Conservation (phyloP, 2,797 vertebrate genomes). For the Gadopsis marmoratus region DNA sequence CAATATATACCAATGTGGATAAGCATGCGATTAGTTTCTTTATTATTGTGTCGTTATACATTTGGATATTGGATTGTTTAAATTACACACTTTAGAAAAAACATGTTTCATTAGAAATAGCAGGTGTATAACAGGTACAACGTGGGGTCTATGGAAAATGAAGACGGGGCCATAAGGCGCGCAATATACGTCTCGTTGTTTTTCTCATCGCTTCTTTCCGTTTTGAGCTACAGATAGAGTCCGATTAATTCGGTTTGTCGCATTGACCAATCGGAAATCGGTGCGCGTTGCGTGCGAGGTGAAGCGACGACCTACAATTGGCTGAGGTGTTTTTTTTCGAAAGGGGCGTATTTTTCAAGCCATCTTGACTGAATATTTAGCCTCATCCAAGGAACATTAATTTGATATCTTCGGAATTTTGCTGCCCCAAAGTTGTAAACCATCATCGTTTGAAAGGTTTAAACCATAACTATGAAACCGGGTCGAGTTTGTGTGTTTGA, state of each 20-base stretch:
- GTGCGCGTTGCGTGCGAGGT: conserved; percentile 76
- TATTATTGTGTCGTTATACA: not conserved
- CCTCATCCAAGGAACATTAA: conserved; percentile 82
- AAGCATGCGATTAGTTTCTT: not conserved
- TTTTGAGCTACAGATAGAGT: conserved; percentile 8
- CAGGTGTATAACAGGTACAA: conserved; percentile 41
- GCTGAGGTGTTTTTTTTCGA: conserved; percentile 75
- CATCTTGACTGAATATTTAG: conserved; percentile 88
- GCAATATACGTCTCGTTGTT: conserved; percentile 62
- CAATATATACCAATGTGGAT: not conserved
- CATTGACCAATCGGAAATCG: conserved; percentile 67
- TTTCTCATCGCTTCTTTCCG: conserved; percentile 65
- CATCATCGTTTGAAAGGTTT: conserved; percentile 58
- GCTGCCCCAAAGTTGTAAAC: conserved; percentile 36
- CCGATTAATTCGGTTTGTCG: conserved; percentile 42
- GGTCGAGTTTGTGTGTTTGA: conserved; percentile 55
- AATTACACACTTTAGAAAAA: not conserved
- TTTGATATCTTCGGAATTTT: conserved; percentile 77
- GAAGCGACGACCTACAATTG: conserved; percentile 64
- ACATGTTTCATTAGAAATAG: not conserved
- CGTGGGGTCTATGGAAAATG: not conserved
- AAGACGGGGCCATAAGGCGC: conserved; percentile 61
- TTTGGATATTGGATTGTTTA: not conserved
- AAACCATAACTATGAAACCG: conserved; percentile 65
- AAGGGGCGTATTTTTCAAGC: conserved; percentile 88